These are phyloP conservation scores for Cyprinodon brontotheroides DNA, from an alignment of 2,113 vertebrate species.

Conservation along the genomic window DNA sequence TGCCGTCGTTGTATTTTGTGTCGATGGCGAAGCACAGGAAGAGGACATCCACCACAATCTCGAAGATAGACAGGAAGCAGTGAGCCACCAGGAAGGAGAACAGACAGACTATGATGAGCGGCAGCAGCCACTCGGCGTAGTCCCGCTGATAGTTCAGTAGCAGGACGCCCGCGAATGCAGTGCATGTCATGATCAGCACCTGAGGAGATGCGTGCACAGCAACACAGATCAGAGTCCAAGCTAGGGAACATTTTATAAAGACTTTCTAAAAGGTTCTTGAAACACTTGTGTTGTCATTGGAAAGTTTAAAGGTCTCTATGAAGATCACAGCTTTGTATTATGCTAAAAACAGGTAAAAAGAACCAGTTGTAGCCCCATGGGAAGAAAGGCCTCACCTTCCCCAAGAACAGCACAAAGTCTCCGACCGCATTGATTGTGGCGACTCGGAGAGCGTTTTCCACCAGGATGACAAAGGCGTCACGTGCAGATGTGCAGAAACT, in stretches of 20 bases:
- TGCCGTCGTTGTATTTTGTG: conserved; percentile 98
- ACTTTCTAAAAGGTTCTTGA: background rate
- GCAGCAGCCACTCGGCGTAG: conserved; percentile 95
- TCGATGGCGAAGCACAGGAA: conserved; percentile 99
- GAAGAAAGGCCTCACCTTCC: conserved; percentile 84
- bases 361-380: too few species aligned
- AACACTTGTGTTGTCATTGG: background rate
- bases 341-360: too few species aligned
- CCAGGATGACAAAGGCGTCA: conserved; percentile 95
- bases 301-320: background rate
- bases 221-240: too few species aligned
- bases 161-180: conserved; percentile 91
- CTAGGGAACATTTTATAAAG: background rate
- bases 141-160: conserved; percentile 94
- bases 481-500: conserved; percentile 98
- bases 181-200: conserved; percentile 93
- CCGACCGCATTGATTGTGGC: conserved; percentile 96
- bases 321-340: too few species aligned
- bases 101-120: conserved; percentile 94
- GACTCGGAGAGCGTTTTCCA: conserved; percentile 96
- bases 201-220: conserved; percentile 47
- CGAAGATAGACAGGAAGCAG: conserved; percentile 98
- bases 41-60: conserved; percentile 98
- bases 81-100: conserved; percentile 98
- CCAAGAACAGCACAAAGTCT: conserved; percentile 96